Evolutionary conservation across 1,140 invertebrate species (phyloP).

Genomic region (Laupala kohalensis): DNA sequence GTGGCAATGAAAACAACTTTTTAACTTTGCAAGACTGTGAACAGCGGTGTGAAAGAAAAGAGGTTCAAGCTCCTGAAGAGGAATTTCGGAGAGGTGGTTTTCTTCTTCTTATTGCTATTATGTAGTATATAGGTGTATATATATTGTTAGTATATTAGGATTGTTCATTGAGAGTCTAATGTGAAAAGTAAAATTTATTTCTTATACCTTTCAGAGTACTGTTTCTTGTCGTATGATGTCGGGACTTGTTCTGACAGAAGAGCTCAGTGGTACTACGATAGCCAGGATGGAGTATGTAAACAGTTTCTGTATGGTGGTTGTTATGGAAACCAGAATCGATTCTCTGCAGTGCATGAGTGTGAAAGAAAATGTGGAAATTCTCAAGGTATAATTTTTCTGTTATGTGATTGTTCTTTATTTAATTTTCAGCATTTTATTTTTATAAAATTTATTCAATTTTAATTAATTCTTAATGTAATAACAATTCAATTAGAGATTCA

Average conservation of each 20-base stretch:
- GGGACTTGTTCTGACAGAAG: constrained; percentile 51
- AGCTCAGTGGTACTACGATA: constrained; percentile 67
- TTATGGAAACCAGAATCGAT: constrained; percentile 76
- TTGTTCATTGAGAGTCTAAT: neutral
- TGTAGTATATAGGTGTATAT: neutral
- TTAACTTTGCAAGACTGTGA: constrained; percentile 48
- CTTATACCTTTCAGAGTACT: constrained; percentile 43
- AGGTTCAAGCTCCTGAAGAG: constrained; percentile 22
- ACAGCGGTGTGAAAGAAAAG: constrained; percentile 38
- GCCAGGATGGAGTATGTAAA: constrained; percentile 57
- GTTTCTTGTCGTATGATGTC: constrained; percentile 47
- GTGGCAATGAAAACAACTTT: constrained; percentile 72
- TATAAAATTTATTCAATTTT: too few species aligned
- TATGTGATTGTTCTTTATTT: neutral
- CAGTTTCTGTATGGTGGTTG: constrained; percentile 75
- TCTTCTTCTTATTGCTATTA: neutral
- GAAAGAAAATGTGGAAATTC: constrained; percentile 54
- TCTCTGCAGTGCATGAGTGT: constrained; percentile 61
- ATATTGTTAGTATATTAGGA: neutral
- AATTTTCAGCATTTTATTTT: too few species aligned
- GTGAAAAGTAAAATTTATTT: neutral
- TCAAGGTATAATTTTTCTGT: constrained; percentile 40
- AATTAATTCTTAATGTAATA: neutral
- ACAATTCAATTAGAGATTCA: too few species aligned
- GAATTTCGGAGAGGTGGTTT: constrained; percentile 17